Percentiles rank a stretch among this genome's conserved stretches.
These are phyloP conservation scores for Acyrthosiphon pisum DNA, from an alignment of 1,140 invertebrate genomes.

Conservation along the genomic window DNA sequence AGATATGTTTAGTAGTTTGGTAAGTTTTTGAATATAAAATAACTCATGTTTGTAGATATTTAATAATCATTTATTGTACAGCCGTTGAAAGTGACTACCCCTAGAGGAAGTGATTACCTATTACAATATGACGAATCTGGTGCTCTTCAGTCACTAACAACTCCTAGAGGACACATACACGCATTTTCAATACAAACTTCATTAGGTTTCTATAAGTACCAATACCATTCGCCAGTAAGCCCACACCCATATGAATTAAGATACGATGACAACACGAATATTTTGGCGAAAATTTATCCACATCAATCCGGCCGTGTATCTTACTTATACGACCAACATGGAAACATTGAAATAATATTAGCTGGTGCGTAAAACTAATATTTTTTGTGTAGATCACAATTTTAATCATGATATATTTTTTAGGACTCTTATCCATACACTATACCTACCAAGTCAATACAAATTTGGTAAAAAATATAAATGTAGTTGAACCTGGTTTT, in stretches of 20 bases:
- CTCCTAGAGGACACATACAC: constrained; percentile 90
- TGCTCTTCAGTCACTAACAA: constrained; percentile 87
- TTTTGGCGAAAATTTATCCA: constrained; percentile 86
- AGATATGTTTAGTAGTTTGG: constrained; percentile 84
- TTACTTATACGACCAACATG: constrained; percentile 85
- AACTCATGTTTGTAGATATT: not conserved
- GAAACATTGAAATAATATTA: constrained; percentile 83
- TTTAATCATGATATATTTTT: constrained; percentile 57
- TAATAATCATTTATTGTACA: constrained; percentile 62
- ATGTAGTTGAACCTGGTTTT: constrained; percentile 84
- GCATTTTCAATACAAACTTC: constrained; percentile 90
- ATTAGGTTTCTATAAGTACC: constrained; percentile 90
- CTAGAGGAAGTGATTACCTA: constrained; percentile 88
- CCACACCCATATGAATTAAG: constrained; percentile 88
- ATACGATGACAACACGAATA: constrained; percentile 89
- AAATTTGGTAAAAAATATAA: constrained; percentile 82
- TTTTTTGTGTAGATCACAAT: not conserved
- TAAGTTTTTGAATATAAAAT: constrained; percentile 61
- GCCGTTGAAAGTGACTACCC: constrained; percentile 90
- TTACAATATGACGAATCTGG: constrained; percentile 92
- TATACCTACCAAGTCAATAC: constrained; percentile 87
- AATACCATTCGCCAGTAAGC: constrained; percentile 89
- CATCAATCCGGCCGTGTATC: constrained; percentile 88
- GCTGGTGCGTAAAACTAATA: constrained; percentile 66
- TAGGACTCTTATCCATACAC: constrained; percentile 82